Percentiles rank a stretch among this genome's conserved stretches.
Evolutionary conservation across 37 sponge, comb jelly and placozoan species (phyloP).

Genomic region (Dysidea cf. avara): DNA sequence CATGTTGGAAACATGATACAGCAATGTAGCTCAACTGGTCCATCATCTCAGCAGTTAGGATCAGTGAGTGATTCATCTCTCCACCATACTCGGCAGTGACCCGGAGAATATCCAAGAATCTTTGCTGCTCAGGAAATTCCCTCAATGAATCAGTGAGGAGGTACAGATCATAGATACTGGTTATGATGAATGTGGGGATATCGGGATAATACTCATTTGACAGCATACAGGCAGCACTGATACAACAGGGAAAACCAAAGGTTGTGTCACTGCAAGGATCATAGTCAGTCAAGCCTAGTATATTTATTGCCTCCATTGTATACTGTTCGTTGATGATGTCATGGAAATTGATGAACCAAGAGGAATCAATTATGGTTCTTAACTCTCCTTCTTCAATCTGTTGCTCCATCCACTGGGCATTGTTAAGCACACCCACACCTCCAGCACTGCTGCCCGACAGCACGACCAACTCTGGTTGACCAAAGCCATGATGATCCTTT

Average conservation of each 20-base stretch:
- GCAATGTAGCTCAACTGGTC: slow-evolving; percentile 40
- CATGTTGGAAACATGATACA: slow-evolving; percentile 69
- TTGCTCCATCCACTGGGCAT: slow-evolving; percentile 48
- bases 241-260: slow-evolving; percentile 28
- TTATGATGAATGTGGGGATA: slow-evolving; percentile 42
- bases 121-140: not conserved
- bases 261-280: not conserved
- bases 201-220: slow-evolving; percentile 40
- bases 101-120: slow-evolving; percentile 33
- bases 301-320: not conserved
- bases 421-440: slow-evolving; percentile 64
- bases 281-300: slow-evolving; percentile 2
- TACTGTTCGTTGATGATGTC: slow-evolving; percentile 27
- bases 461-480: slow-evolving; percentile 29
- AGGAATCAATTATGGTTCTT: slow-evolving; percentile 52
- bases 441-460: slow-evolving; percentile 82
- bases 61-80: slow-evolving; percentile 79
- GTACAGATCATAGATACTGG: slow-evolving; percentile 71
- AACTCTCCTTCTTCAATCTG: not conserved
- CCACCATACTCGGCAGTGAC: slow-evolving; percentile 75
- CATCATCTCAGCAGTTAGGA: not conserved
- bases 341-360: slow-evolving; percentile 83
- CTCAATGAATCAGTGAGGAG: slow-evolving; percentile 26
- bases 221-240: slow-evolving; percentile 20
- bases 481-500: slow-evolving; percentile 9